Evolutionary conservation across 2,113 vertebrate species (phyloP), one percentile per base, ranked within the genome.

Genomic region (Rhinolophus ferrumequinum): DNA sequence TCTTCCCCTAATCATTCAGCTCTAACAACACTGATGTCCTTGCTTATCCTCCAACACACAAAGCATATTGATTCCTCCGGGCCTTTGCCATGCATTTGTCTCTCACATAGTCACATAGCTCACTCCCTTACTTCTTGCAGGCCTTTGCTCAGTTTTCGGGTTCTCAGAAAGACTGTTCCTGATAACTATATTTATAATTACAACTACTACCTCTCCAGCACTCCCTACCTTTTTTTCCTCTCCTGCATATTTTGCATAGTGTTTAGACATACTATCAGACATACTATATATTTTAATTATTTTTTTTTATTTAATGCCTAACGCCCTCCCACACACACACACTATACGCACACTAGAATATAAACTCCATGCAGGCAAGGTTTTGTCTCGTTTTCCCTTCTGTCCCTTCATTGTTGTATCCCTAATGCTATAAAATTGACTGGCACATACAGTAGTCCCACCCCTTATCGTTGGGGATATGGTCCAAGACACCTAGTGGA

Each of bases 181-280:
- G 89, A 41, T 10, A 90, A 6, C n/a, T 18, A 14, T 41, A 66
- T 76, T 94, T 87, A 79, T 93, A 92, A 96, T 75, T 67, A 80
- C 6, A 84, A 19, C 33, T 73, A 35, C 14, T 52, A 73, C 38
- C 10, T 21, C n/a, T 95, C 38, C 28, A 60, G 12, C 19, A 67
- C 73, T 54, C 38, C 47, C 85, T 86, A 52, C n/a, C 9, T 66
- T 56, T 64, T 50, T 67, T 13, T 87, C 82, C 60, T 82, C 69
- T 33, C 8, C 19, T 86, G 41, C 76, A 58, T 66, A 58, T 44
- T 54, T 72, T 87, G 28, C 18, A 60, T 33, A 83, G 35, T 4
- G 66, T 70, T 86, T 86, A 50, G 69, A 60, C 15, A 35, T 82
- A 73, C n/a, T 28, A 64, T 82, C 33, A 85, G 21, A 41, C 7